Evolutionary conservation across 1,140 invertebrate species (phyloP).

Genomic region (Lordiphosa collinella): DNA sequence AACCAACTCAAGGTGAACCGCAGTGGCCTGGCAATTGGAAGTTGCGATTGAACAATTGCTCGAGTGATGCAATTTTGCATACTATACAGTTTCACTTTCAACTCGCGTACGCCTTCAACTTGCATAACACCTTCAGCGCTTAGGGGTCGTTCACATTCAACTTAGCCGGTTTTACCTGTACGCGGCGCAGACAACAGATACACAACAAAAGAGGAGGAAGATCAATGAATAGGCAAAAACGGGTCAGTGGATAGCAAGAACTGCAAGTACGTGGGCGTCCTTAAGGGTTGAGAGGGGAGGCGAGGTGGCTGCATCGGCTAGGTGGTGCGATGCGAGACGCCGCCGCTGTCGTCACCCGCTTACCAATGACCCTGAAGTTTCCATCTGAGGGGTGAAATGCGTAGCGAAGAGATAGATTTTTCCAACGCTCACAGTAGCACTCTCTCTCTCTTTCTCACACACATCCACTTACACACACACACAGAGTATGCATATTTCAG

Average conservation of each 20-base stretch:
- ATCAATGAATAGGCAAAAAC: conserved; percentile 52
- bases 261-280: neutral
- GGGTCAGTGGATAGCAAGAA: conserved; percentile 19
- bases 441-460: conserved; percentile 1
- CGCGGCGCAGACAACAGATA: conserved; percentile 50
- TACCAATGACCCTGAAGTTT: conserved; percentile 53
- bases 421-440: conserved; percentile 43
- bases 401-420: conserved; percentile 74
- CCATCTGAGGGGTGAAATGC: conserved; percentile 67
- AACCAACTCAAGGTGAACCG: conserved; percentile 18
- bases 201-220: conserved; percentile 63
- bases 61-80: conserved; percentile 1
- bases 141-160: conserved; percentile 49
- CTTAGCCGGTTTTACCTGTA: conserved; percentile 54
- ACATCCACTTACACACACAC: conserved; percentile 40
- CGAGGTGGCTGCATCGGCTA: conserved; percentile 7
- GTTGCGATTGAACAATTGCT: neutral
- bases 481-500: conserved; percentile 46
- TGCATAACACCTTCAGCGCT: conserved; percentile 33
- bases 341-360: conserved; percentile 3
- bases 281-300: neutral
- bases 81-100: conserved; percentile 23
- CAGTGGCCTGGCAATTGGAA: neutral
- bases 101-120: conserved; percentile 13
- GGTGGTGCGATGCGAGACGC: conserved; percentile 7